Evolutionary conservation across 1,140 invertebrate species (phyloP).

Genomic region (Leptoteleia sp.): DNA sequence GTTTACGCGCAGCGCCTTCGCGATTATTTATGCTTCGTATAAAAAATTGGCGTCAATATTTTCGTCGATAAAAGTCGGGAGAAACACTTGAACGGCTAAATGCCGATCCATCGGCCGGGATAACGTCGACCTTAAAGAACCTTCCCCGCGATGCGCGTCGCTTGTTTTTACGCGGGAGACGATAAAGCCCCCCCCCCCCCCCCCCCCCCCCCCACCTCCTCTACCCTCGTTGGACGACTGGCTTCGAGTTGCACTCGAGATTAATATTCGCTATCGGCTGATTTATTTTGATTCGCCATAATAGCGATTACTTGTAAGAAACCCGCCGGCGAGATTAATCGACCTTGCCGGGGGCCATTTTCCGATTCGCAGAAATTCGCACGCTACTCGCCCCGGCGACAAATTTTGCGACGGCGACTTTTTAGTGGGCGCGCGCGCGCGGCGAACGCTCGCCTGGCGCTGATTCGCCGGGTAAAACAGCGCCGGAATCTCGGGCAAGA

Average conservation of each 20-base stretch:
- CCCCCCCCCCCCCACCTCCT: too few relatives aligned
- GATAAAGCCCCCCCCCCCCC: conserved; percentile 34
- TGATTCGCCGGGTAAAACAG: conserved; percentile 48
- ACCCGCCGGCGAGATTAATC: too few relatives aligned
- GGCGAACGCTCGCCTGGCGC: conserved; percentile 40
- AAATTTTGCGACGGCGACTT: too few relatives aligned
- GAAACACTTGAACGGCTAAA: conserved; percentile 27
- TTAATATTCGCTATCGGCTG: conserved; percentile 37
- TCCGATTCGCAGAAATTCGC: too few relatives aligned
- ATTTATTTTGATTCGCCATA: conserved; percentile 28
- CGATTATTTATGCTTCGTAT: conserved; percentile 44
- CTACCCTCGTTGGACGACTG: conserved; percentile 12
- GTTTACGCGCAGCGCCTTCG: conserved; percentile 9
- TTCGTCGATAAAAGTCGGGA: too few relatives aligned
- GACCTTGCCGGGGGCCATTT: too few relatives aligned
- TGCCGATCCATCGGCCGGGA: conserved; percentile 28
- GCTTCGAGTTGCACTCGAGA: conserved; percentile 11
- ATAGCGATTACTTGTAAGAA: too few relatives aligned
- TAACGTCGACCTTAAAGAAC: conserved; percentile 30
- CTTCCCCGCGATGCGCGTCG: conserved; percentile 22
- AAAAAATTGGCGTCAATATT: too few relatives aligned
- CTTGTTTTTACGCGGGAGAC: conserved; percentile 36
- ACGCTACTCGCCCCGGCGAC: too few relatives aligned
- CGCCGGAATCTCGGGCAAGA: conserved; percentile 47
- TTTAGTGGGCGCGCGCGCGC: conserved; percentile 39